Evolutionary conservation across 2,888 invertebrate species (phyloP), one percentile per base, ranked within the genome.

Genomic region (Thymelicus sylvestris): DNA sequence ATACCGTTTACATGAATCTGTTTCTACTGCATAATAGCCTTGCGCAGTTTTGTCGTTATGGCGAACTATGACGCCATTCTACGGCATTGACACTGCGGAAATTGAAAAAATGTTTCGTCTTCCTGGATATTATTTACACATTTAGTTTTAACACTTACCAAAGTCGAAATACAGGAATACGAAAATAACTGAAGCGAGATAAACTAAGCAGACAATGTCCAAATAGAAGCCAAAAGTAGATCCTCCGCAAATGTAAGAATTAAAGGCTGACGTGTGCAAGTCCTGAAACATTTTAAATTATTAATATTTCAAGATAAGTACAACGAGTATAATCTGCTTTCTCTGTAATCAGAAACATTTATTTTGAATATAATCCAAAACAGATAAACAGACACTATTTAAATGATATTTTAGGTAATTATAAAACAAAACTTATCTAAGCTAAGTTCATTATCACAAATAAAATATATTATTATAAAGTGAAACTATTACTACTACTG

Each of bases 251-350:
- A 96, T 91, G 75, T 94, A 96, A 79, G 95, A 93, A 75, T 95
- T 96, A 95, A 96, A 96, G 10, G 96, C 95, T 13, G 95, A 93
- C 0, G 95, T 95, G 78, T 96, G 96, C 13, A 95, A 80, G 83
- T 96, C 95, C 92, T 96, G 89, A 74, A 86, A 86, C 41, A 38
- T 31, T 66, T 24, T 0, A n/a, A 12, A 57, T 57, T 31, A 31
- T 59, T 15, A 8, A 12, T 44, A 31, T 44, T 12, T 1, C 12
- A 1, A 8, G 8, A 44, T 44, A 44, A 7, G n/a, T n/a, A 10
- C 3, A 10, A 10, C 7, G 3, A 44, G 8, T 10, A 10, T 44
- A 44, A 2, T 44, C 12, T 7, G 41, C 41, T 41, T 7, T 41
- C 0, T 41, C 8, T 41, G 41, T 41, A 41, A 41, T 41, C 41